Conservation (phyloP, 2,113 vertebrate genomes). For the Vulpes ferrilata region DNA sequence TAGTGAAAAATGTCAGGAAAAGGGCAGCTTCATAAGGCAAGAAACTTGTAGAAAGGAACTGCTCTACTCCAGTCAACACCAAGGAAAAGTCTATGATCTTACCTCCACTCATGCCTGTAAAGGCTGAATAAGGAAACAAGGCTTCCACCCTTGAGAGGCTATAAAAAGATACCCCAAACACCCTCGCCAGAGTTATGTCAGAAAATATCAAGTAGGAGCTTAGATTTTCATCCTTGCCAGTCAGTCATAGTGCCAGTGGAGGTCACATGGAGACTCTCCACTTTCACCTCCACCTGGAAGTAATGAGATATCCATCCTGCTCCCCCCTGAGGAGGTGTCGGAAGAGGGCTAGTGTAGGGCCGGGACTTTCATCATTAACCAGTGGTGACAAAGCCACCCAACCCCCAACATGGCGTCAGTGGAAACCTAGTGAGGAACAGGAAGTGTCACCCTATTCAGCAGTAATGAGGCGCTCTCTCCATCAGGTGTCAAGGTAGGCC, state of each 20-base stretch:
- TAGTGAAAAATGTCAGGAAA: neutral
- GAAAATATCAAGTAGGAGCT: neutral
- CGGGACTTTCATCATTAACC: neutral
- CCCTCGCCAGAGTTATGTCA: neutral
- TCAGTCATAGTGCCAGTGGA: neutral
- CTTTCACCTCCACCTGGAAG: fast-evolving
- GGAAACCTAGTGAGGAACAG: neutral
- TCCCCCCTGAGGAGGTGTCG: neutral
- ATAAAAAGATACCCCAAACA: neutral
- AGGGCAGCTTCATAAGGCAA: neutral
- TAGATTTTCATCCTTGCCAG: neutral
- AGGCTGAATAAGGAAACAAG: neutral
- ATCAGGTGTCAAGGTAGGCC: neutral
- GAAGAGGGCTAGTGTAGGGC: neutral
- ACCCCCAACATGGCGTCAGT: neutral
- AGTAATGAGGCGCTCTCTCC: neutral
- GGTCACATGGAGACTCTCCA: neutral
- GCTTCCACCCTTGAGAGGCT: fast-evolving
- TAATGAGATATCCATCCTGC: neutral
- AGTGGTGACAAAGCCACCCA: neutral
- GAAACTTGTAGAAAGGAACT: neutral
- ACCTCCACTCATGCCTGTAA: fast-evolving
- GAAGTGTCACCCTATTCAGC: neutral
- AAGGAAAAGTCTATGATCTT: neutral
- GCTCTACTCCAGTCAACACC: neutral